Evolutionary conservation across 2,797 vertebrate genomes (phyloP).

Genomic region (Poeciliopsis presidionis): DNA sequence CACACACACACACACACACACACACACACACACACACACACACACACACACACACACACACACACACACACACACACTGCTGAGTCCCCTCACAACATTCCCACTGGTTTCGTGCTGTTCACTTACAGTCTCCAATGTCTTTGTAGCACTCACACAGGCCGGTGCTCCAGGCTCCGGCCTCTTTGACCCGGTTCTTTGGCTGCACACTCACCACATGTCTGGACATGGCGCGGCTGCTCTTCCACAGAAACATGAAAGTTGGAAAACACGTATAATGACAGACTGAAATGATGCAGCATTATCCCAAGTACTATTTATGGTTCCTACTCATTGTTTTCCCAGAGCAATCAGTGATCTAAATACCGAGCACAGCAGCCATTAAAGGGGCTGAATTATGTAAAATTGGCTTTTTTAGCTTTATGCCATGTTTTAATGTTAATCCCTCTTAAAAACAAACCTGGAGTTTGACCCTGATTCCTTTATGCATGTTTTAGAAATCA

Average conservation of each 20-base stretch:
- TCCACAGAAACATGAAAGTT: neutral
- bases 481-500: too few species aligned
- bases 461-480: too few species aligned
- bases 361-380: neutral
- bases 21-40: too few species aligned
- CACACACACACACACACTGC: constrained; percentile 13
- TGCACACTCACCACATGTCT: constrained; percentile 60
- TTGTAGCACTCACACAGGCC: constrained; percentile 81
- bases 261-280: neutral
- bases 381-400: too few species aligned
- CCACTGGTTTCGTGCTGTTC: neutral
- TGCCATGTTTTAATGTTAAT: too few species aligned
- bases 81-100: neutral
- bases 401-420: too few species aligned
- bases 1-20: constrained; percentile 30
- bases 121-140: constrained; percentile 79
- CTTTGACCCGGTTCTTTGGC: constrained; percentile 28
- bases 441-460: too few species aligned
- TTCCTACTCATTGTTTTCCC: neutral
- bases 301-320: neutral
- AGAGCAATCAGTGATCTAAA: neutral
- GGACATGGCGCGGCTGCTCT: constrained; percentile 31
- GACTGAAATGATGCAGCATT: neutral
- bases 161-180: constrained; percentile 73
- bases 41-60: constrained; percentile 26